Conservation (phyloP, 2,797 vertebrate species). For the Hoplostethus mediterraneus region DNA sequence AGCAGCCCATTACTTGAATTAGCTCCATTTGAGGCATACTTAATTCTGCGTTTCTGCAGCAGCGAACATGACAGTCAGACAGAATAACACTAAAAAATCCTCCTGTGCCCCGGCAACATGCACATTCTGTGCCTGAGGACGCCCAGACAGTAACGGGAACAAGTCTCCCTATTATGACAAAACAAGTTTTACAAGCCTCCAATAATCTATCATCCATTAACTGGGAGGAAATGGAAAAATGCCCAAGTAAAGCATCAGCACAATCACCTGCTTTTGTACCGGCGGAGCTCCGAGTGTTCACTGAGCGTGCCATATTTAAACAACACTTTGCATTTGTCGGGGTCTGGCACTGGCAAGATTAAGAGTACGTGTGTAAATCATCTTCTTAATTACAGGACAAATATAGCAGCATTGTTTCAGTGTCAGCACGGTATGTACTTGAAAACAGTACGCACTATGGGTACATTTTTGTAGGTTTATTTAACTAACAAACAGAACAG, state of each 20-base stretch:
- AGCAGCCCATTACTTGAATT: conserved; percentile 58
- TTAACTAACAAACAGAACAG: too few species aligned
- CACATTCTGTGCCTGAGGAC: conserved; percentile 36
- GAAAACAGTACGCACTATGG: not conserved
- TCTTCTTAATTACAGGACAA: not conserved
- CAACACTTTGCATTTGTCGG: conserved; percentile 3
- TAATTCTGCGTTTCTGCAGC: conserved; percentile 50
- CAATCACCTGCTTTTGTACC: conserved; percentile 26
- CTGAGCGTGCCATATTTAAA: not conserved
- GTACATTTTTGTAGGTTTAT: not conserved
- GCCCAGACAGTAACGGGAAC: conserved; percentile 48
- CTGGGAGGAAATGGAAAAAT: conserved; percentile 21
- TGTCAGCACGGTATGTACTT: too few species aligned
- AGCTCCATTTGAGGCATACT: conserved; percentile 47
- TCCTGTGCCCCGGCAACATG: conserved; percentile 40
- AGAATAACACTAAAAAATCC: conserved; percentile 48
- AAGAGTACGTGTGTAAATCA: not conserved
- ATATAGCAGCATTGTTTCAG: not conserved
- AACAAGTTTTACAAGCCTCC: conserved; percentile 52
- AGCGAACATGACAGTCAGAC: conserved; percentile 56
- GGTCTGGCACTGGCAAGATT: conserved; percentile 6
- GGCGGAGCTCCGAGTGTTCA: conserved; percentile 7
- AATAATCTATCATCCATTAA: conserved; percentile 60
- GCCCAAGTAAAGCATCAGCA: conserved; percentile 34
- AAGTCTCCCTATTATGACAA: conserved; percentile 47